Conservation (phyloP, 2,797 vertebrate species). For the Arnoldichthys spilopterus region DNA sequence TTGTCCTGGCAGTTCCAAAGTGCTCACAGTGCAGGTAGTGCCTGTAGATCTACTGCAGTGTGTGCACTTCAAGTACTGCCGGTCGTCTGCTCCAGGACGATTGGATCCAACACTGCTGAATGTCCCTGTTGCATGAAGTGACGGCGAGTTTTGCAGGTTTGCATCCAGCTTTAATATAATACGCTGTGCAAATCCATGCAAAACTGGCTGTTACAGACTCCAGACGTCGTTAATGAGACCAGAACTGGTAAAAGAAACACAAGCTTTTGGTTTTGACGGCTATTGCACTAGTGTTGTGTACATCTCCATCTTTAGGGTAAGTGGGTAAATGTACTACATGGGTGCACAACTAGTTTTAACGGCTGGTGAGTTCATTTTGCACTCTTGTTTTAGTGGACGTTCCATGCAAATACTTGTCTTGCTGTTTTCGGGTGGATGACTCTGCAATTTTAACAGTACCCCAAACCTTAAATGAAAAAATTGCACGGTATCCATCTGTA, state of each 20-base stretch:
- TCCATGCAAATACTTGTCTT: conserved; percentile 69
- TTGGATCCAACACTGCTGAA: conserved; percentile 12
- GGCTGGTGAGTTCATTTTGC: not conserved
- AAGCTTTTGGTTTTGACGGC: not conserved
- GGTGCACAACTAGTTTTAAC: not conserved
- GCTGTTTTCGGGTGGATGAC: conserved; percentile 96
- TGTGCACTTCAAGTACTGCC: conserved; percentile 94
- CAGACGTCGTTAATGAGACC: not conserved
- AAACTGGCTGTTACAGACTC: conserved; percentile 86
- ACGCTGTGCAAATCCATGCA: conserved; percentile 99
- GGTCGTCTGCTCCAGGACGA: conserved; percentile 69
- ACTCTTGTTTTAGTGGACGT: conserved; percentile 5
- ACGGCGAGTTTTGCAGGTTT: conserved; percentile 95
- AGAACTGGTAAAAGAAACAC: not conserved
- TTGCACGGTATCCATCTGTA: conserved; percentile 98
- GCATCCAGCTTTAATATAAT: conserved; percentile 85
- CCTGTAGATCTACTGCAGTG: conserved; percentile 89
- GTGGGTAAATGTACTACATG: not conserved
- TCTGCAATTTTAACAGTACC: conserved; percentile 90
- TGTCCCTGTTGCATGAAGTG: conserved; percentile 60
- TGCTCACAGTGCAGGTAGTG: conserved; percentile 99
- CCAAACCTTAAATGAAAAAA: conserved; percentile 81
- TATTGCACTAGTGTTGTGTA: not conserved
- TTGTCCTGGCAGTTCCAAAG: conserved; percentile 91
- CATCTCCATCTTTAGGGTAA: not conserved